Percentiles rank a stretch among this genome's conserved stretches.
phyloP scores from a whole-genome alignment of 2,797 vertebrate genomes.

The Acridotheres tristis region DNA sequence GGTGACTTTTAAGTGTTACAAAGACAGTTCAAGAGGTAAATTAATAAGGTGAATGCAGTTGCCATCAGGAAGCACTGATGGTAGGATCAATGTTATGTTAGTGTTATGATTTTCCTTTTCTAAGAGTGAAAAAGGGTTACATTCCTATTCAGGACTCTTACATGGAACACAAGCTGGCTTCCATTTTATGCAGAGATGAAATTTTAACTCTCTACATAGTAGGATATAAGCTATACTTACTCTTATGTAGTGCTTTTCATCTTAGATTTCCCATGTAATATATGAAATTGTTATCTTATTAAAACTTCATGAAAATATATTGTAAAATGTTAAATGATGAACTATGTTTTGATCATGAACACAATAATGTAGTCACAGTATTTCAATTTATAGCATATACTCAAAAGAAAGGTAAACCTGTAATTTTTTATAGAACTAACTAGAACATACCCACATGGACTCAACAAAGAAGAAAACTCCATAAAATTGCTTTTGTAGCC shows the following conservation, averaged over 20 bases:
- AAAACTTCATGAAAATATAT: not conserved
- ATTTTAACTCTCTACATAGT: not conserved
- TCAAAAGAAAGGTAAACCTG: not conserved
- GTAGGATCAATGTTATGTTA: not conserved
- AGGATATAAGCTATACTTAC: not conserved
- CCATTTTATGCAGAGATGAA: not conserved
- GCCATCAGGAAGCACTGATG: not conserved
- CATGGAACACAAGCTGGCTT: not conserved
- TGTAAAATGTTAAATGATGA: not conserved
- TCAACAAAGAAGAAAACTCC: not conserved
- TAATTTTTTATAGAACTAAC: not conserved
- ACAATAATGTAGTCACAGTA: not conserved
- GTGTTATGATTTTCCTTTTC: not conserved
- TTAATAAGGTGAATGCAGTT: not conserved
- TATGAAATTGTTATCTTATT: not conserved
- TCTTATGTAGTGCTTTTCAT: not conserved
- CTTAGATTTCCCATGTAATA: not conserved
- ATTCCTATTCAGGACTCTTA: not conserved
- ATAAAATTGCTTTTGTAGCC: not conserved
- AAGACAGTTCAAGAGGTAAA: not conserved
- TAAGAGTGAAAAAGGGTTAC: not conserved
- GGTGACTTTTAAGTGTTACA: not conserved
- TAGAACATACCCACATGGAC: rapidly evolving
- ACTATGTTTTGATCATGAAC: not conserved
- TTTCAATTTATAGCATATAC: not conserved